Evolutionary conservation across 2,113 vertebrate species (phyloP), one percentile per base, ranked within the genome.

Genomic region (Todiramphus saurophagus): DNA sequence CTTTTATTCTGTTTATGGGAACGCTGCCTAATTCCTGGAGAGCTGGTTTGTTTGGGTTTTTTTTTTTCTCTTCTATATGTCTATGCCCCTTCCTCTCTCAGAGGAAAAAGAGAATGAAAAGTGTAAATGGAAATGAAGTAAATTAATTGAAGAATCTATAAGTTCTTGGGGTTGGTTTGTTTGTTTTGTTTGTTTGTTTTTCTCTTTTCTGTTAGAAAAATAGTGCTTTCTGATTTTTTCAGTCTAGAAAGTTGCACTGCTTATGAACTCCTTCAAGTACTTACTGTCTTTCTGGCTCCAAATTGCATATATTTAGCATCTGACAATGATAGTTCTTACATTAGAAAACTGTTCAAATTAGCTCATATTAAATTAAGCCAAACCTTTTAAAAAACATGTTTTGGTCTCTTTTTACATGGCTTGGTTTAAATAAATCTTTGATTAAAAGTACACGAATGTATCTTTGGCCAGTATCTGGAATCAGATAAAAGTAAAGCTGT

Each of bases 401-500:
- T 94, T 93, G 63, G 74, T 91, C 94, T 95, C 93, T 87, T 92
- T 97, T 97, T 96, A 93, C 56, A 86, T 91, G 35, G 80, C 74
- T 93, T 89, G 77, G 51, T 96, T 93, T 97, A 97, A 96, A 93
- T 97, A 91, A 96, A 96, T 93, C 94, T 96, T 96, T 91, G 95
- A 98, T 98, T 97, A 98, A 98, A 98, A 98, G 97, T 98, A 97
- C 97, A 98, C 98, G 98, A 98, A 98, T 97, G 98, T 97, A 96
- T 98, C 98, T 98, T 98, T 99, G 98, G 98, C 96, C 91, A 94
- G 85, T 97, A 97, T 92, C 98, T 99, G 98, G 98, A 99, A 98
- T 98, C 93, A 97, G 98, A 99, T 99, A 98, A 99, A 99, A 98
- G 98, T 97, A 81, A 97, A 97, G 94, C 98, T 98, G 98, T 98